Percentiles rank a stretch among this genome's conserved stretches.
Conservation (phyloP, 2,113 vertebrate species). For the Octodon degus region DNA sequence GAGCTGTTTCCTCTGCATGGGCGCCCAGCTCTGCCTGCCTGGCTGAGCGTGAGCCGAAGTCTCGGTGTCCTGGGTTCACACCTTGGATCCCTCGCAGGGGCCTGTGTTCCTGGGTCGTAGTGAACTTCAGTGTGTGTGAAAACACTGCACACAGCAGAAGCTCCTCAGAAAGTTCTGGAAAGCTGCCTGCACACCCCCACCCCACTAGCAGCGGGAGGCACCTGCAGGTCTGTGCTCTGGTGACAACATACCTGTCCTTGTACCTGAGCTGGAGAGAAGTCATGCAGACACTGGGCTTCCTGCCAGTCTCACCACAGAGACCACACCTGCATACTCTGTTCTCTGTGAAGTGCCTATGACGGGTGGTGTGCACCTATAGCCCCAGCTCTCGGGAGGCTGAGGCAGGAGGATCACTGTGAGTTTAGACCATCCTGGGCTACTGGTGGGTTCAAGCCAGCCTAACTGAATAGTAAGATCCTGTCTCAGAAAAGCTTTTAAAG, state of each 20-base stretch:
- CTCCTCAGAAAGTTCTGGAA: not conserved
- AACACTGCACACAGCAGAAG: not conserved
- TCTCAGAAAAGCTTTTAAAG: not conserved
- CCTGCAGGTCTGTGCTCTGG: not conserved
- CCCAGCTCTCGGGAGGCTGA: not conserved
- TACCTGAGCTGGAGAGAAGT: not conserved
- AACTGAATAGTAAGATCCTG: not conserved
- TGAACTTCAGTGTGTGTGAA: not conserved
- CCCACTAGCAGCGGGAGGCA: too few species aligned
- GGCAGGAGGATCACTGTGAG: not conserved
- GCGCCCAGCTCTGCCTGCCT: not conserved
- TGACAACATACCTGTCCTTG: not conserved
- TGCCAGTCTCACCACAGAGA: not conserved
- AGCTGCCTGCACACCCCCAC: not conserved
- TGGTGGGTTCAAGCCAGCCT: not conserved
- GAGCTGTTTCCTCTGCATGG: slow-evolving; percentile 19
- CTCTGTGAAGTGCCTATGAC: not conserved
- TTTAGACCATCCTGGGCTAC: not conserved
- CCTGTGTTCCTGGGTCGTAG: not conserved
- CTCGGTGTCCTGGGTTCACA: not conserved
- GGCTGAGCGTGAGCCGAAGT: not conserved
- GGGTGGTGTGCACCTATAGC: not conserved
- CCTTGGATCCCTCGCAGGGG: not conserved
- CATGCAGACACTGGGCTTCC: not conserved
- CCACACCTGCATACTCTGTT: not conserved